Evolutionary conservation across 2,888 invertebrate genomes (phyloP).

Genomic region (Athripsodes cinereus): DNA sequence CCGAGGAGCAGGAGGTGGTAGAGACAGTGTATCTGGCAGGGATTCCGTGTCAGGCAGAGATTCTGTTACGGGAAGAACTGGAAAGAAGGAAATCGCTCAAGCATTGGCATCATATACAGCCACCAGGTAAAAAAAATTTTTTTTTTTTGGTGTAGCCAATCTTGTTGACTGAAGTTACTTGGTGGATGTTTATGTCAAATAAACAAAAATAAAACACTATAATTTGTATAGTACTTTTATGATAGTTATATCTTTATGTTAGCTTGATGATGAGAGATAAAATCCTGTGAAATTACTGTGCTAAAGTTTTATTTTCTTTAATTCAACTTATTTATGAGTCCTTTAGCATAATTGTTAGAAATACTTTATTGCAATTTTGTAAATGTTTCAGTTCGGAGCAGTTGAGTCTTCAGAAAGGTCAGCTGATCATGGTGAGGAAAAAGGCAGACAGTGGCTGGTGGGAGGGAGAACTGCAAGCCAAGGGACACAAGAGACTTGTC

Average conservation of each 20-base stretch:
- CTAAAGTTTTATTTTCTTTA: no score
- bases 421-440: conserved; percentile 92
- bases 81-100: conserved; percentile 83
- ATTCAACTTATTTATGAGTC: no score
- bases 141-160: no score
- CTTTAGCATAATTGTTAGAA: no score
- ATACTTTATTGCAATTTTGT: no score
- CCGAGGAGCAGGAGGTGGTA: conserved; percentile 16
- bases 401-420: conserved; percentile 82
- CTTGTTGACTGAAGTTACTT: no score
- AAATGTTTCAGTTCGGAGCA: conserved; percentile 74
- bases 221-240: no score
- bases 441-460: conserved; percentile 98
- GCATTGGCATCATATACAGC: conserved; percentile 92
- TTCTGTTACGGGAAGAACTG: conserved; percentile 35
- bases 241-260: no score
- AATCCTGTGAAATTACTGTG: no score
- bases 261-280: no score
- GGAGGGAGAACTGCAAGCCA: conserved; percentile 96
- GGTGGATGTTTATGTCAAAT: no score
- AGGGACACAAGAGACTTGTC: conserved; percentile 83
- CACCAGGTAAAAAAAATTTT: conserved; percentile 51
- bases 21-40: conserved; percentile 36
- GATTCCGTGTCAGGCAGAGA: conserved; percentile 44
- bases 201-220: no score